These are phyloP conservation scores for Polymixis flavicincta DNA, from an alignment of 2,888 invertebrate species.

Conservation along the genomic window DNA sequence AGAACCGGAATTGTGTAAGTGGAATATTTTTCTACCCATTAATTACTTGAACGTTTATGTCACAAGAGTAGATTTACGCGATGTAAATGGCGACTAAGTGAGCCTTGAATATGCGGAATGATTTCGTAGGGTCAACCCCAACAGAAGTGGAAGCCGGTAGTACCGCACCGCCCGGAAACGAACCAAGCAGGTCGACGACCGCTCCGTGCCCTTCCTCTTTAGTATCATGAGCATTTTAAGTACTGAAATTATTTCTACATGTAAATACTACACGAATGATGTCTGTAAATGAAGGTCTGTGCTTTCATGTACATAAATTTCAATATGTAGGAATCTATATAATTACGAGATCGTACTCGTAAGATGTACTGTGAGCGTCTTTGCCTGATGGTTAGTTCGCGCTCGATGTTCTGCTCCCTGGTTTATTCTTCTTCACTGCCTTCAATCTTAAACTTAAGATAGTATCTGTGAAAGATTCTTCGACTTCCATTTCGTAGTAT, in stretches of 20 bases:
- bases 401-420: not conserved
- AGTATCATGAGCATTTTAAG: slow-evolving; percentile 44
- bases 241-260: slow-evolving; percentile 1
- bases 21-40: slow-evolving; percentile 43
- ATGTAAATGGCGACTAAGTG: slow-evolving; percentile 34
- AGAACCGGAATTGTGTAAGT: slow-evolving; percentile 36
- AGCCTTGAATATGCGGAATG: slow-evolving; percentile 72
- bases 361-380: not conserved
- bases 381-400: not conserved
- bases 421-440: not conserved
- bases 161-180: slow-evolving; percentile 63
- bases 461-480: not conserved
- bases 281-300: not conserved
- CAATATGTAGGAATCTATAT: not conserved
- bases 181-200: slow-evolving; percentile 75
- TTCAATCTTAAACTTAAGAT: not conserved
- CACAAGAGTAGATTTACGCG: slow-evolving; percentile 29
- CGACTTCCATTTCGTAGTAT: not conserved
- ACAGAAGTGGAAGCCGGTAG: slow-evolving; percentile 71
- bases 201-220: slow-evolving; percentile 71
- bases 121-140: slow-evolving; percentile 61
- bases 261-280: no score
- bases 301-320: slow-evolving; percentile 1
- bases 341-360: no score
- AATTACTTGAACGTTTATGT: slow-evolving; percentile 29